Evolutionary conservation across 2,797 vertebrate genomes (phyloP).

Genomic region (Melanotaenia parkinsoni): DNA sequence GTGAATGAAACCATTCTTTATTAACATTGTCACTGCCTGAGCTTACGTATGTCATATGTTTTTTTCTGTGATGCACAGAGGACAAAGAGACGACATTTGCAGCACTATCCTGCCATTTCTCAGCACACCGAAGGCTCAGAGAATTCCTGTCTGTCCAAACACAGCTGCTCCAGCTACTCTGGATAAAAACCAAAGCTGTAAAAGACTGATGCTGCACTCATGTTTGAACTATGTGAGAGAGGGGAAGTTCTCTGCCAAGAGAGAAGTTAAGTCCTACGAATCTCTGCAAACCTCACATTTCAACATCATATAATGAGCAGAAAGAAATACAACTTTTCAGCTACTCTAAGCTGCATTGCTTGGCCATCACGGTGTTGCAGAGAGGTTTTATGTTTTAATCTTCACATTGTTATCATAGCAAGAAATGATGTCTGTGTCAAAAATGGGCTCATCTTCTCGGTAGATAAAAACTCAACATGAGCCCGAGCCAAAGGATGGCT

Average conservation of each 20-base stretch:
- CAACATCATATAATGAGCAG: neutral
- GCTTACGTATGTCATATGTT: neutral
- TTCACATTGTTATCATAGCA: conserved; percentile 3
- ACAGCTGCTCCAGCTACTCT: conserved; percentile 46
- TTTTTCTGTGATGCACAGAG: neutral
- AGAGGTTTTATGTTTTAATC: neutral
- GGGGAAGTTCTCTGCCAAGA: conserved; percentile 10
- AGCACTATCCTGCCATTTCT: conserved; percentile 7
- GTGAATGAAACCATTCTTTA: neutral
- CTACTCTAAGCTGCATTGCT: neutral
- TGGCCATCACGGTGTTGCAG: neutral
- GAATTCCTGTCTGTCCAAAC: conserved; percentile 59
- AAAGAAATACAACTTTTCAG: neutral
- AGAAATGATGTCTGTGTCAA: conserved; percentile 22
- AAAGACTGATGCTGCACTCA: conserved; percentile 33
- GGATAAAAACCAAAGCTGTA: conserved; percentile 41
- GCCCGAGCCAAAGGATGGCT: neutral
- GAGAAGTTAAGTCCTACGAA: conserved; percentile 1
- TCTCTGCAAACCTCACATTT: conserved; percentile 8
- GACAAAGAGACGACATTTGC: conserved; percentile 21
- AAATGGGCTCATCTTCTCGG: neutral
- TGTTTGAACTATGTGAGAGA: conserved; percentile 22
- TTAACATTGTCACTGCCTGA: conserved; percentile 2
- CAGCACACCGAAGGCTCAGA: conserved; percentile 24
- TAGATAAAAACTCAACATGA: conserved; percentile 12